A percentile compares a stretch with the other conserved stretches of the same genome.
Conservation (phyloP, 2,113 vertebrate genomes). For the Vimba vimba region DNA sequence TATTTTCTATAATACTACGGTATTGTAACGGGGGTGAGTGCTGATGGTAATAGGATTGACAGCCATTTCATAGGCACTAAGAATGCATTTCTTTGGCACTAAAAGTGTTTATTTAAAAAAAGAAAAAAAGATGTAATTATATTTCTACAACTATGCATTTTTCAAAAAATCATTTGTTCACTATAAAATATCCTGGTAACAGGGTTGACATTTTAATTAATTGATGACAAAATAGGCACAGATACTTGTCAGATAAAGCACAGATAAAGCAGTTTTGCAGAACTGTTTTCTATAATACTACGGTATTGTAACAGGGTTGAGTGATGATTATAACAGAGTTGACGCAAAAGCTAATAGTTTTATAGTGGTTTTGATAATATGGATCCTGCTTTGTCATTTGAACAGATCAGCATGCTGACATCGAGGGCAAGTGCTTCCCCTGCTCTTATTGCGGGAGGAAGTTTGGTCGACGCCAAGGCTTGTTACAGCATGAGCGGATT, state of each 20-base stretch:
- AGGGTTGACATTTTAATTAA: neutral
- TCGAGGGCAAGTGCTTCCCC: slow-evolving; percentile 23
- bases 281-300: neutral
- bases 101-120: neutral
- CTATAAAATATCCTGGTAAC: neutral
- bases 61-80: neutral
- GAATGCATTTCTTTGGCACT: neutral
- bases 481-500: slow-evolving; percentile 34
- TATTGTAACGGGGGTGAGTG: neutral
- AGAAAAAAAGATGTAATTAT: too few relatives aligned
- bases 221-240: neutral
- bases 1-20: neutral
- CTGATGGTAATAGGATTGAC: neutral
- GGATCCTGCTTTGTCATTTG: neutral
- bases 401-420: slow-evolving; percentile 13
- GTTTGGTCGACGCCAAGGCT: slow-evolving; percentile 32
- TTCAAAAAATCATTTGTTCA: neutral
- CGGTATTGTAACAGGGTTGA: neutral
- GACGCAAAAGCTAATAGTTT: neutral
- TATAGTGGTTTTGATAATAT: neutral
- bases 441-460: slow-evolving; percentile 38
- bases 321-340: neutral
- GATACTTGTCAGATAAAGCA: neutral
- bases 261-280: neutral
- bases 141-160: neutral